Conservation (phyloP, 2,113 vertebrate species). For the Bos javanicus region DNA sequence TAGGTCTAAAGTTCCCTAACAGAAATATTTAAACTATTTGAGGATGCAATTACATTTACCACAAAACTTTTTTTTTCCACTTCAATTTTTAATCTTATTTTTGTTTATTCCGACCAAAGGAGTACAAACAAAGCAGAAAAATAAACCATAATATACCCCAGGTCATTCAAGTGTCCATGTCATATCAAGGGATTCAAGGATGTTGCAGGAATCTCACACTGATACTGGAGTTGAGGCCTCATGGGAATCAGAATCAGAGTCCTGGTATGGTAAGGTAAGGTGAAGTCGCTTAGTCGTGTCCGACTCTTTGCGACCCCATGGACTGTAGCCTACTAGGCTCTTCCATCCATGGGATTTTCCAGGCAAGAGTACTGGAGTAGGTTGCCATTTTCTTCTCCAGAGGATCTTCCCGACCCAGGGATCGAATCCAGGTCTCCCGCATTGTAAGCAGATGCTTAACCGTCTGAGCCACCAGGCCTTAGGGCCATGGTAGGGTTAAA, state of each 20-base stretch:
- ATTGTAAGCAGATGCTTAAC: no score
- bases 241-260: not conserved
- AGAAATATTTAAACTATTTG: not conserved
- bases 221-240: rapidly evolving
- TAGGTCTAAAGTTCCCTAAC: conserved; percentile 13
- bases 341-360: no score
- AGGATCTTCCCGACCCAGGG: no score
- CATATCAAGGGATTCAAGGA: no score
- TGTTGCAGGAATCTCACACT: rapidly evolving
- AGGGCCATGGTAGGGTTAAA: not conserved
- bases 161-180: rapidly evolving
- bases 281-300: no score
- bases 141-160: rapidly evolving
- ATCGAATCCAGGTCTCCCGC: no score
- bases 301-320: no score
- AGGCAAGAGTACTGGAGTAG: no score
- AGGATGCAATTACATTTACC: not conserved
- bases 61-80: not conserved
- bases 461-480: no score
- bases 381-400: no score
- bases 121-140: not conserved
- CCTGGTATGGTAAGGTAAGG: no score
- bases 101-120: not conserved
- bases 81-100: not conserved
- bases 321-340: no score